Percentiles rank a stretch among this genome's conserved stretches.
Evolutionary conservation across 2,113 vertebrate genomes (phyloP).

Genomic region (Hystrix cristata): DNA sequence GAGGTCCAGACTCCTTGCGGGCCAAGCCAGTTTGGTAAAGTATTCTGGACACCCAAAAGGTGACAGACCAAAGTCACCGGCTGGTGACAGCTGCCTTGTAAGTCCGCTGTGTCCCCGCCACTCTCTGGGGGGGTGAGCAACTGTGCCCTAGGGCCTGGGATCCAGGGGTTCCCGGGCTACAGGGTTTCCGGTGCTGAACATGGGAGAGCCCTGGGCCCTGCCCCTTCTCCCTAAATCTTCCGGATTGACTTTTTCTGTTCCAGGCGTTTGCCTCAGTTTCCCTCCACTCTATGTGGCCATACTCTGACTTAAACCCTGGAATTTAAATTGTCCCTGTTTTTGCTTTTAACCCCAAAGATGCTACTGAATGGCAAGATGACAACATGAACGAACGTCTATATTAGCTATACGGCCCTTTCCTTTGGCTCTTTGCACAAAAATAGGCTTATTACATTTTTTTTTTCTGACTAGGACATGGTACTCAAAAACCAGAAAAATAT

Average conservation of each 20-base stretch:
- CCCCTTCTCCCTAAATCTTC: background rate
- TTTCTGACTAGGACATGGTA: background rate
- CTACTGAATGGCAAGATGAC: background rate
- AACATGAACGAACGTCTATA: background rate
- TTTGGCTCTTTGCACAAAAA: background rate
- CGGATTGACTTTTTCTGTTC: background rate
- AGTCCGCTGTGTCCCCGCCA: background rate
- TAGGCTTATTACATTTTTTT: background rate
- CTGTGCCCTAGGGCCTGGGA: background rate
- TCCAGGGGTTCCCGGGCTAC: accelerated
- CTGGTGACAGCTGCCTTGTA: background rate
- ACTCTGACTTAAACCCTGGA: background rate
- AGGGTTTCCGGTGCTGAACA: background rate
- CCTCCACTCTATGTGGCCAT: background rate
- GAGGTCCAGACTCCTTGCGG: background rate
- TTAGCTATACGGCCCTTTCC: background rate
- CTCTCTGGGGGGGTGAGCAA: background rate
- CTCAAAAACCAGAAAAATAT: background rate
- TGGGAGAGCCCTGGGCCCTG: accelerated
- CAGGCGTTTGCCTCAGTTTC: background rate
- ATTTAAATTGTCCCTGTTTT: background rate
- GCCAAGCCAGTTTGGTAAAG: background rate
- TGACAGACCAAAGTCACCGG: background rate
- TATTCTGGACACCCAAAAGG: background rate
- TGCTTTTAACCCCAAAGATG: background rate